These are phyloP conservation scores for Scleropages formosus DNA, from an alignment of 2,797 vertebrate genomes.

Conservation along the genomic window DNA sequence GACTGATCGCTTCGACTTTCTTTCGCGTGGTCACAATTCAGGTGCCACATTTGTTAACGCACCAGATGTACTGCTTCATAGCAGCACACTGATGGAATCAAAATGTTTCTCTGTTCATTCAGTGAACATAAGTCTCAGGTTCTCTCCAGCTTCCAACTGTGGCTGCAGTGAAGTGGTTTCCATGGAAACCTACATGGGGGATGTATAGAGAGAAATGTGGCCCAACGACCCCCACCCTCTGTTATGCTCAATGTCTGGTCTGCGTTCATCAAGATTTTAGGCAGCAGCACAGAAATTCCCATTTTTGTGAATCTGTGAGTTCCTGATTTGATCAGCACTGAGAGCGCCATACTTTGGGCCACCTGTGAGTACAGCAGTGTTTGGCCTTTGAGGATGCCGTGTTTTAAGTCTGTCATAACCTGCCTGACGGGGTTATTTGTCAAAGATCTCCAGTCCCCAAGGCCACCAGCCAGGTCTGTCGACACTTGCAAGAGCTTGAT, in stretches of 20 bases:
- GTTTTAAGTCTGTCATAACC: slow-evolving; percentile 20
- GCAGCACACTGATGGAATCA: neutral
- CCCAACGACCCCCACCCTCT: slow-evolving; percentile 34
- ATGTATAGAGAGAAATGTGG: slow-evolving; percentile 49
- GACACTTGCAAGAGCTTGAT: neutral
- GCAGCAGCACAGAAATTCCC: neutral
- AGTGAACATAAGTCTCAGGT: neutral
- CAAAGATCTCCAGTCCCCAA: slow-evolving; percentile 36
- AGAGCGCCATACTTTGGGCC: neutral
- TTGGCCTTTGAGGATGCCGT: neutral
- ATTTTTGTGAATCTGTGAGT: too few species aligned
- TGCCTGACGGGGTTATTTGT: neutral
- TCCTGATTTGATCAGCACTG: neutral
- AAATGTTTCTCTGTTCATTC: neutral
- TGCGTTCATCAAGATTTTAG: slow-evolving; percentile 29
- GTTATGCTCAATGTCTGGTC: neutral
- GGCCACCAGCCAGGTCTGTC: neutral
- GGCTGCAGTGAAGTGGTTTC: slow-evolving; percentile 64
- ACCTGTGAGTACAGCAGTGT: neutral
- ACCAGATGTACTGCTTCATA: too few species aligned
- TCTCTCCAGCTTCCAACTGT: slow-evolving; percentile 45
- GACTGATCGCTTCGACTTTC: too few species aligned
- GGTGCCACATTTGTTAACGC: neutral
- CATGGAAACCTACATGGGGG: slow-evolving; percentile 64
- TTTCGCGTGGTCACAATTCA: neutral